Evolutionary conservation across 2,797 vertebrate genomes (phyloP), one percentile per base, ranked within the genome.

Genomic region (Pseudochirops cupreus): DNA sequence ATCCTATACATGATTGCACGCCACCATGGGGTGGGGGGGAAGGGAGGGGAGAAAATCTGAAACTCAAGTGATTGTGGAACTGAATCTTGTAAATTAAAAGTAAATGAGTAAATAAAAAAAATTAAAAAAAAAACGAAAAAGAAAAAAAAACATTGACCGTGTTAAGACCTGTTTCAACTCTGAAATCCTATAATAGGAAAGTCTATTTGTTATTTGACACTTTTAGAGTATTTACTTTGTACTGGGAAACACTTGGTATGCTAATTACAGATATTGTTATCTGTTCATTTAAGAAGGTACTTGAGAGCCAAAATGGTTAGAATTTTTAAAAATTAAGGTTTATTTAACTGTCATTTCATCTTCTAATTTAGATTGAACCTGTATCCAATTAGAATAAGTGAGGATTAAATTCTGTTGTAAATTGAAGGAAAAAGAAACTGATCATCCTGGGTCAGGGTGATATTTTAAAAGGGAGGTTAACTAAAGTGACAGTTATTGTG

Each of bases 261-360:
- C 33, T n/a, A n/a, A 87, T 4, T 87, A 50, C 3, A 39, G 26
- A 3, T 50, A 87, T 87, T 50, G 24, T 50, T 87, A 26, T 39
- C 24, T 26, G 21, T 46, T 87, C 74, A 39, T 56, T 91, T 56
- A 91, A 56, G 55, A 56, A 54, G 52, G 14, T 91, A 56, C 50
- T 39, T 28, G 18, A n/a, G 18, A 54, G 16, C 28, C 53, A 26
- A 91, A 39, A 56, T 56, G 16, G n/a, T 56, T 91, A 39, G 55
- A 46, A 50, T 56, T 91, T n/a, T 14, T n/a, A 56, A 91, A 56
- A 91, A 87, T 74, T 74, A 74, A 91, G 1, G 1, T 95, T 91
- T 92, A 24, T 87, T 93, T 33, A 93, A 94, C 92, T 74, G 92
- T 91, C 94, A 0, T 94, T 94, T 95, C 57, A 52, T 93, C 9